Conservation (phyloP, 2,797 vertebrate species). For the Scolopax rusticola region DNA sequence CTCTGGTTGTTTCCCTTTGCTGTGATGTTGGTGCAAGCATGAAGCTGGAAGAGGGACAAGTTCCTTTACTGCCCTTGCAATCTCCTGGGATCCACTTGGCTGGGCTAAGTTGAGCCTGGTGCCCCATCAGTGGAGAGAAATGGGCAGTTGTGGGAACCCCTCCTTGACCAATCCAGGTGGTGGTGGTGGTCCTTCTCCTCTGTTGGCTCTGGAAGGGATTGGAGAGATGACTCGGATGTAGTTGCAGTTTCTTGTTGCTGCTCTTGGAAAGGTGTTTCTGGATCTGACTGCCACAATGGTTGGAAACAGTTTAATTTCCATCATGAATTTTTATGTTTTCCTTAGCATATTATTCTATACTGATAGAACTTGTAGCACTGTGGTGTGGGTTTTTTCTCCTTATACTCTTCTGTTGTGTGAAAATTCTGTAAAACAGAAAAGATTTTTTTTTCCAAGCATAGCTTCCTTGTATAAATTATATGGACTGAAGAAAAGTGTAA, state of each 20-base stretch:
- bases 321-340: background rate
- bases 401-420: background rate
- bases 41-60: background rate
- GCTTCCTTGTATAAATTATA: background rate
- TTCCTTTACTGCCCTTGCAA: background rate
- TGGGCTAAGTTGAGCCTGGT: background rate
- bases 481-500: background rate
- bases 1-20: background rate
- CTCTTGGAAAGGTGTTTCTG: background rate
- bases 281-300: background rate
- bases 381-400: rapidly evolving
- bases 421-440: background rate
- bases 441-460: background rate
- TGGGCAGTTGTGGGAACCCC: rapidly evolving
- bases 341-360: background rate
- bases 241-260: background rate
- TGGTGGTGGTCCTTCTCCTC: background rate
- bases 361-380: background rate
- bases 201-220: background rate
- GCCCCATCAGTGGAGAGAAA: background rate
- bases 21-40: rapidly evolving
- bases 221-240: background rate
- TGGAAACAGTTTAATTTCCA: background rate
- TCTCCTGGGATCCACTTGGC: background rate
- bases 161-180: rapidly evolving